Base-by-base conservation (phyloP, 2,888 invertebrate genomes). In the Lagria hirta region DNA sequence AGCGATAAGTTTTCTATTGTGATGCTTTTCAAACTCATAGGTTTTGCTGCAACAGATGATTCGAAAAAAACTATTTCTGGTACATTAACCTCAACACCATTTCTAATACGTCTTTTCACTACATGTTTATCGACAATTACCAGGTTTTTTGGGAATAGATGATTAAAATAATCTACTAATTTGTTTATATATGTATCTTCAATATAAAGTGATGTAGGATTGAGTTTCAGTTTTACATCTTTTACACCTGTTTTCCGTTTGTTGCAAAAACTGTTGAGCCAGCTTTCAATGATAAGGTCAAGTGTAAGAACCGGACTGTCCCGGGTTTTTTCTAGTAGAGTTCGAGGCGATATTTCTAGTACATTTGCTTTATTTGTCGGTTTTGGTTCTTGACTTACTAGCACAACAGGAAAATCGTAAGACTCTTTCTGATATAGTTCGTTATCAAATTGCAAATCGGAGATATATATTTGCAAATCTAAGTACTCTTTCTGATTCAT, bases 371-470 rank as follows among this genome's bases (percentile, higher is more conserved):
- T 58, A 22, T 75, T 71, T n/a, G 65, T 67, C 8, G 63, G 58
- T 24, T 64, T 62, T 1, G 63, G 59, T 49, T 73, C 71, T 54
- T 78, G 76, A 5, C 80, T 79, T 17, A 81, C 75, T 4, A 91
- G 73, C 8, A 95, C 78, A 0, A 95, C 94, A 0, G 91, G 88
- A 70, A 95, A 96, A 71, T 95, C 95, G 65, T 80, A 94, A 29
- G 84, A 83, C 1, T 86, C 86, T 10, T 75, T 77, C 18, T 80
- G 77, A 63, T 83, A 87, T 54, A 89, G 76, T 55, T 89, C 85
- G 73, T 95, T 96, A 70, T 95, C 94, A 4, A 94, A 70, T 70
- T 95, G 94, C 1, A 86, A 70, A 62, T 85, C 83, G 0, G 79
- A 74, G 50, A 82, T 64, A 5, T 78, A 73, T 3, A 62, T 59